Percentiles rank a stretch among this genome's conserved stretches.
Evolutionary conservation across 2,113 vertebrate genomes (phyloP).

Genomic region (Bubo bubo): DNA sequence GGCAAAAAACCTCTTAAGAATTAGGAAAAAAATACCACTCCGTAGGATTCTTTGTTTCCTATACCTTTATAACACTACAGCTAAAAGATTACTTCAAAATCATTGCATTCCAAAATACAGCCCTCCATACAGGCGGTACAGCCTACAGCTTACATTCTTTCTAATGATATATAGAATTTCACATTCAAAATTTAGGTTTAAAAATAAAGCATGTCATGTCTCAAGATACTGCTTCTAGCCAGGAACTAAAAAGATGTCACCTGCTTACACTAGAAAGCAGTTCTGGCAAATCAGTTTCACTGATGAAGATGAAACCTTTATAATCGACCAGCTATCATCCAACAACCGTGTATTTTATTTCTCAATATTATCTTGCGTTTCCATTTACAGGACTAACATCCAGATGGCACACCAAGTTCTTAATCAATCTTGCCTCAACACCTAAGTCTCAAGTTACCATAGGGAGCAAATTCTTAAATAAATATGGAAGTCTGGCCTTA

Average conservation of each 20-base stretch:
- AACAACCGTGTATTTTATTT: not conserved
- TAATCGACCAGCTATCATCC: not conserved
- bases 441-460: not conserved
- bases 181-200: not conserved
- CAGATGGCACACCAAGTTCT: not conserved
- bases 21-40: not conserved
- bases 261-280: not conserved
- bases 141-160: not conserved
- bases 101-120: not conserved
- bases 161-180: not conserved
- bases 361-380: accelerated
- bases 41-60: not conserved
- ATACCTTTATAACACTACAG: not conserved
- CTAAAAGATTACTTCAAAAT: not conserved
- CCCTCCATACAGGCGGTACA: accelerated
- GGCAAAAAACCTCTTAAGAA: not conserved
- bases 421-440: not conserved
- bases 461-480: not conserved
- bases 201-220: not conserved
- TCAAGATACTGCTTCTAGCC: not conserved
- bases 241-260: not conserved
- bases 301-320: not conserved
- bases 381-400: not conserved
- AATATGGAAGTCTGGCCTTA: not conserved
- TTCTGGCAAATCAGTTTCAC: not conserved